Percentiles rank a stretch among this genome's conserved stretches.
phyloP scores from a whole-genome alignment of 2,797 vertebrate species.

The Knipowitschia caucasica region DNA sequence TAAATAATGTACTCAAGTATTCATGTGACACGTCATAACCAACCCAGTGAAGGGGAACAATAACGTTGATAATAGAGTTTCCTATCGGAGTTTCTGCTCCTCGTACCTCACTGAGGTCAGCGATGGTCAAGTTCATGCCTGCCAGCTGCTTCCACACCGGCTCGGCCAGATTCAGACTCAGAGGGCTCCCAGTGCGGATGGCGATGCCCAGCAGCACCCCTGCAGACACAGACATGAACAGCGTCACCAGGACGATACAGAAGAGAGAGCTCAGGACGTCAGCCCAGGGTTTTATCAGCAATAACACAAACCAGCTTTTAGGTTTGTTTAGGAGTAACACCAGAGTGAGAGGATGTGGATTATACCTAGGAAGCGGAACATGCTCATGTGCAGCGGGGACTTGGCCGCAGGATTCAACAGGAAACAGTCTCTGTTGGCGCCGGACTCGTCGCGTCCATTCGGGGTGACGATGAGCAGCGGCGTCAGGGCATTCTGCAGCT shows the following conservation, averaged over 20 bases:
- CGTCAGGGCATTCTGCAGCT: constrained; percentile 95
- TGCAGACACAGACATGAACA: constrained; percentile 53
- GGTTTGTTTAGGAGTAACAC: constrained; percentile 32
- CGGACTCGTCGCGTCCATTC: constrained; percentile 95
- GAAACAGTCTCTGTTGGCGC: constrained; percentile 98
- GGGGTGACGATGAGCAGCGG: constrained; percentile 96
- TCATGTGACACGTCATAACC: background rate
- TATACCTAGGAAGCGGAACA: constrained; percentile 98
- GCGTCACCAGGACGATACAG: background rate
- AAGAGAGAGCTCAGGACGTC: background rate
- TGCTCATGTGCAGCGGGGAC: constrained; percentile 91
- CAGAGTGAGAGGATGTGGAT: constrained; percentile 43
- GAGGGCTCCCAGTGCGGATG: constrained; percentile 94
- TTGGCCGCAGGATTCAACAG: constrained; percentile 91
- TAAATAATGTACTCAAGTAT: constrained; percentile 18
- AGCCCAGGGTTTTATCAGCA: constrained; percentile 28
- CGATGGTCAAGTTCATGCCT: constrained; percentile 97
- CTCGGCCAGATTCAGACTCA: constrained; percentile 95
- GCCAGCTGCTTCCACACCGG: constrained; percentile 99
- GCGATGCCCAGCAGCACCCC: constrained; percentile 95
- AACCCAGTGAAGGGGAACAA: too few species aligned
- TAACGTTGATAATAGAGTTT: too few species aligned
- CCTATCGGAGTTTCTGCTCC: too few species aligned
- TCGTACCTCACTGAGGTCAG: constrained; percentile 96
- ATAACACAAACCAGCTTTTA: constrained; percentile 21